Conservation (phyloP, 1,140 invertebrate genomes). For the Zophobas atratus region DNA sequence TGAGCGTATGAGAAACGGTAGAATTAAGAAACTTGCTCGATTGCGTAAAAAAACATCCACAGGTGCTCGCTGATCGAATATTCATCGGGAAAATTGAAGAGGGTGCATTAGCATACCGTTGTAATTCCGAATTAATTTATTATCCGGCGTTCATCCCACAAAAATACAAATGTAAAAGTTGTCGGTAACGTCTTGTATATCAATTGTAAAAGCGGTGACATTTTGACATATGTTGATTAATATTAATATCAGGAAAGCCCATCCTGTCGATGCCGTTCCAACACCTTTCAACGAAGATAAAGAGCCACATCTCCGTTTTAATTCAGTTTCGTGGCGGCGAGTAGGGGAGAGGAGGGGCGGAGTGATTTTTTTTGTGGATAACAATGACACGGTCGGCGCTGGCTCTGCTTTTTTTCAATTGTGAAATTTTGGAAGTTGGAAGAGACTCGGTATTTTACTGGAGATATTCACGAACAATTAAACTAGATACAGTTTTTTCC, state of each 20-base stretch:
- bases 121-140: constrained; percentile 43
- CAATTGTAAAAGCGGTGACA: constrained; percentile 47
- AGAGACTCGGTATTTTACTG: no score
- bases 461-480: no score
- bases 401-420: no score
- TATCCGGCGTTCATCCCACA: constrained; percentile 19
- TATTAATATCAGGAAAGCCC: constrained; percentile 45
- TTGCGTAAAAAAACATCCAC: constrained; percentile 7
- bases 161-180: constrained; percentile 48
- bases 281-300: constrained; percentile 44
- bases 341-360: no score
- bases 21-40: constrained; percentile 46
- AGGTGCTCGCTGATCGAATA: constrained; percentile 16
- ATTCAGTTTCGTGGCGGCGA: neutral
- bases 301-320: neutral
- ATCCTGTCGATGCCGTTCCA: constrained; percentile 43
- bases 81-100: constrained; percentile 23
- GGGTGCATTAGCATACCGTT: constrained; percentile 33
- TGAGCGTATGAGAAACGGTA: constrained; percentile 37
- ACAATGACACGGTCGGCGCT: no score
- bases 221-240: constrained; percentile 49
- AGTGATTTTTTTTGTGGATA: no score
- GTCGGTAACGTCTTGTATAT: constrained; percentile 48
- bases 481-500: no score
- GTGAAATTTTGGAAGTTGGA: no score